These are phyloP conservation scores for Parazoanthus swiftii DNA, from an alignment of 92 coral and sea anemone genomes.

Conservation along the genomic window DNA sequence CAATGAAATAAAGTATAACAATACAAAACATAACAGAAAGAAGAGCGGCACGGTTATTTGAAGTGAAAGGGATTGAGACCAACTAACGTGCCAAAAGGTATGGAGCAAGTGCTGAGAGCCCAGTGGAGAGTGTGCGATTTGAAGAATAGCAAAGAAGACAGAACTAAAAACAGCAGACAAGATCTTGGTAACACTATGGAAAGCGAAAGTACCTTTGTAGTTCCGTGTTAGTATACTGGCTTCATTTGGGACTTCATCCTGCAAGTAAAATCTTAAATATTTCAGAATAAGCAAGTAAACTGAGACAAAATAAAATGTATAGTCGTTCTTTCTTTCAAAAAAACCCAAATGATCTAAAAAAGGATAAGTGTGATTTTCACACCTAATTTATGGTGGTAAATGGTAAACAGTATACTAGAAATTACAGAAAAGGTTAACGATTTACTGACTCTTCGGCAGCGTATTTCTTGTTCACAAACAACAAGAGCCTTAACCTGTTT, in stretches of 20 bases:
- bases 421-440: neutral
- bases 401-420: neutral
- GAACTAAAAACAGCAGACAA: too few relatives aligned
- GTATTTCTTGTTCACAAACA: too few relatives aligned
- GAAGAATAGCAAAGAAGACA: too few relatives aligned
- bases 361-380: neutral
- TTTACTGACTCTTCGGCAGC: neutral
- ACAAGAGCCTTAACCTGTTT: neutral
- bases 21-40: too few relatives aligned
- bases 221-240: neutral
- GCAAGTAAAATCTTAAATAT: neutral
- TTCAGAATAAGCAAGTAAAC: neutral
- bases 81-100: too few relatives aligned
- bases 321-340: too few relatives aligned
- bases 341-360: neutral
- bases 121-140: too few relatives aligned
- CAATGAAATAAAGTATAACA: too few relatives aligned
- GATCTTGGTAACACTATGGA: neutral
- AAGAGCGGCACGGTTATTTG: too few relatives aligned
- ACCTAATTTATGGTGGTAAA: neutral
- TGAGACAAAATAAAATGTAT: neutral
- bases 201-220: neutral
- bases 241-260: neutral
- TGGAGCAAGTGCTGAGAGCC: too few relatives aligned
- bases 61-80: too few relatives aligned